Percentiles rank a stretch among this genome's conserved stretches.
phyloP scores from a whole-genome alignment of 2,797 vertebrate species.

The Helostoma temminkii region DNA sequence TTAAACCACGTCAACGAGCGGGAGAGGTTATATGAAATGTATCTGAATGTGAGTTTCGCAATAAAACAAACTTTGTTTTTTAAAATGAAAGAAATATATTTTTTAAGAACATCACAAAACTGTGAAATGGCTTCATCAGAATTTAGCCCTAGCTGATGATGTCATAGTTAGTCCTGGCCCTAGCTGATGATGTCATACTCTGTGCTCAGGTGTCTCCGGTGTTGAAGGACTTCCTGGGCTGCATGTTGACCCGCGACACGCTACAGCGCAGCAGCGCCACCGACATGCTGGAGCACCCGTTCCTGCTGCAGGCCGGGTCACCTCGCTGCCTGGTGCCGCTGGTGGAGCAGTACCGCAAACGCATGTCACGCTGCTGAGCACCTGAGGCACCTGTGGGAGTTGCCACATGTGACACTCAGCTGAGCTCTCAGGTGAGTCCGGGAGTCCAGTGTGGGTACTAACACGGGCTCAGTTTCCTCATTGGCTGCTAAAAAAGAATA shows the following conservation, averaged over 20 bases:
- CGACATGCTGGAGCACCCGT: slow-evolving; percentile 92
- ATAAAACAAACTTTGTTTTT: too few relatives aligned
- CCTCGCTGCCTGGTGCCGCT: slow-evolving; percentile 91
- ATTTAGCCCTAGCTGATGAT: too few relatives aligned
- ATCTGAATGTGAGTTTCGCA: too few relatives aligned
- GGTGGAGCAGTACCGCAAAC: slow-evolving; percentile 91
- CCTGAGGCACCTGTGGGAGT: neutral
- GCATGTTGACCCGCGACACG: slow-evolving; percentile 90
- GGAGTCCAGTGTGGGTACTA: too few relatives aligned
- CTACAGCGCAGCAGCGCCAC: slow-evolving; percentile 84
- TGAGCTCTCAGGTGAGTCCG: neutral
- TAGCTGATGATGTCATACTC: too few relatives aligned
- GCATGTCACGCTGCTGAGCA: slow-evolving; percentile 89
- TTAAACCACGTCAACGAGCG: too few relatives aligned
- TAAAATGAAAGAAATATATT: too few relatives aligned
- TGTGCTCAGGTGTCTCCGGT: slow-evolving; percentile 88
- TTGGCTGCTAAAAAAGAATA: neutral
- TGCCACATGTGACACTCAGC: neutral
- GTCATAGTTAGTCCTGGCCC: too few relatives aligned
- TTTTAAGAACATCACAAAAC: too few relatives aligned
- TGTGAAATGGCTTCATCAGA: too few relatives aligned
- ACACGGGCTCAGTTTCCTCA: neutral
- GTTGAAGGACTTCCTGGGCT: slow-evolving; percentile 91
- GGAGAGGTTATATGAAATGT: too few relatives aligned
- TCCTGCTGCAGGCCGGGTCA: slow-evolving; percentile 90